These are phyloP conservation scores for Lampropteryx suffumata DNA, from an alignment of 2,888 invertebrate genomes.

Conservation along the genomic window DNA sequence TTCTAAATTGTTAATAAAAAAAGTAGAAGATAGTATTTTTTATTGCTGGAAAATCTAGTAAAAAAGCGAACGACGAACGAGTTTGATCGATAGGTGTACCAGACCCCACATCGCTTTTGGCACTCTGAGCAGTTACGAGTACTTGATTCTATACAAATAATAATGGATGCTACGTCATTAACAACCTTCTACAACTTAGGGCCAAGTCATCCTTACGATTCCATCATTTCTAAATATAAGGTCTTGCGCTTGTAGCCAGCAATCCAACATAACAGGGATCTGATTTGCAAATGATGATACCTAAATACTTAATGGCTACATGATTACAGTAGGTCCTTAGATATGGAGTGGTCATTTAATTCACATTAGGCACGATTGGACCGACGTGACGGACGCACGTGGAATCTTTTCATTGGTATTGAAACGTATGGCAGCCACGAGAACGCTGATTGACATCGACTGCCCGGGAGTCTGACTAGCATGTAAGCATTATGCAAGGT, in stretches of 20 bases:
- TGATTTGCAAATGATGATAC: slow-evolving; percentile 39
- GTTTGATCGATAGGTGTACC: too few relatives aligned
- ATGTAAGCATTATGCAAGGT: background rate
- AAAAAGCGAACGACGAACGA: too few relatives aligned
- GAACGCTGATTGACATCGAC: background rate
- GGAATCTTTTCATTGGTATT: slow-evolving; percentile 65
- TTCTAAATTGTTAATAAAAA: too few relatives aligned
- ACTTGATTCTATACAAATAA: too few relatives aligned
- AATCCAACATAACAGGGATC: slow-evolving; percentile 27
- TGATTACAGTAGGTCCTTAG: slow-evolving; percentile 34
- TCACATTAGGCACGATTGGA: slow-evolving; percentile 61
- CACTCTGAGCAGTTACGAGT: too few relatives aligned
- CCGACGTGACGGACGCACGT: slow-evolving; percentile 48
- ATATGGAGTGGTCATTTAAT: slow-evolving; percentile 66
- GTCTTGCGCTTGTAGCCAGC: slow-evolving; percentile 4
- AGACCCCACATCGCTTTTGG: too few relatives aligned
- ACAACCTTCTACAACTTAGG: background rate
- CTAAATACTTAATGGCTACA: slow-evolving; percentile 33
- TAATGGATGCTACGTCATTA: too few relatives aligned
- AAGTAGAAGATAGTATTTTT: too few relatives aligned
- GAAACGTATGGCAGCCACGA: slow-evolving; percentile 17
- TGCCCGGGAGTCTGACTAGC: background rate
- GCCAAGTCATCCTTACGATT: too few relatives aligned
- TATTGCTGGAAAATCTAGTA: too few relatives aligned
- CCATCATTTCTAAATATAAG: background rate